Evolutionary conservation across 2,888 invertebrate species (phyloP).

Genomic region (Trachelus troglodyta): DNA sequence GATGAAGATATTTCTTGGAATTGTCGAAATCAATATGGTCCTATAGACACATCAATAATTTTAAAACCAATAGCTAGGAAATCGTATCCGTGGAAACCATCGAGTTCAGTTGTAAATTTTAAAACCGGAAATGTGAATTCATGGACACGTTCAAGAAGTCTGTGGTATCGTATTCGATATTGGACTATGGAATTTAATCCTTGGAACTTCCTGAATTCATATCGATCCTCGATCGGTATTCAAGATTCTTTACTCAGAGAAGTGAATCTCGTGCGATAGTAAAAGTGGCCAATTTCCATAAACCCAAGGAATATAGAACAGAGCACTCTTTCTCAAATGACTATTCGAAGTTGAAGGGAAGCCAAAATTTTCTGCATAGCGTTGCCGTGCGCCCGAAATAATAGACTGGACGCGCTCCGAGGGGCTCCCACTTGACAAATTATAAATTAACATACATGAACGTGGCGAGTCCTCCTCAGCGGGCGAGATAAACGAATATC

Average conservation of each 20-base stretch:
- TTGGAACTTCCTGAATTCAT: not conserved
- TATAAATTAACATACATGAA: conserved; percentile 32
- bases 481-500: conserved; percentile 62
- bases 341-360: conserved; percentile 46
- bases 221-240: not conserved
- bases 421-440: conserved; percentile 47
- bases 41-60: not conserved
- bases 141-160: not conserved
- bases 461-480: conserved; percentile 55
- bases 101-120: not conserved
- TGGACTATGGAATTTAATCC: not conserved
- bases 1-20: not conserved
- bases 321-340: conserved; percentile 26
- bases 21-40: not conserved
- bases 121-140: not conserved
- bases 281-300: not conserved
- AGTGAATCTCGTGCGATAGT: not conserved
- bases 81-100: not conserved
- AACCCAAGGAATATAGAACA: conserved; percentile 13
- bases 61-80: not conserved
- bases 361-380: conserved; percentile 54
- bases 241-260: not conserved
- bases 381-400: conserved; percentile 48
- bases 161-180: not conserved
- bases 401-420: conserved; percentile 65